Conservation (phyloP, 2,888 invertebrate genomes). For the Gymnosoma rotundatum region DNA sequence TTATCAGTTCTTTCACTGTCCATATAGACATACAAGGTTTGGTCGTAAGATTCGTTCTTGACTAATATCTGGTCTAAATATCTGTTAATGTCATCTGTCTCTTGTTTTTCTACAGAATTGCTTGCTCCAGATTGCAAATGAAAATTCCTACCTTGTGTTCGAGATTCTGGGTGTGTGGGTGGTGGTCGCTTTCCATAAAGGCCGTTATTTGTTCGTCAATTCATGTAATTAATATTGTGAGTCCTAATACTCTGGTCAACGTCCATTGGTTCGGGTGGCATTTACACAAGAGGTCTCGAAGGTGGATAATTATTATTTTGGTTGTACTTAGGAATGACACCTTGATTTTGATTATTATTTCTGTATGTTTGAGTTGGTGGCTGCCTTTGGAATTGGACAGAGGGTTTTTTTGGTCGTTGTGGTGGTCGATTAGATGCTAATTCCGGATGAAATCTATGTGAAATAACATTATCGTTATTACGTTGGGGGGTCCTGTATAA, state of each 20-base stretch:
- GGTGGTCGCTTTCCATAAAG: slow-evolving; percentile 12
- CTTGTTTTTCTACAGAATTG: not conserved
- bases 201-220: too few species aligned
- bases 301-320: slow-evolving; percentile 13
- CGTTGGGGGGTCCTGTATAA: too few species aligned
- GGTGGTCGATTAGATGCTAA: too few species aligned
- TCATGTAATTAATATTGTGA: slow-evolving; percentile 31
- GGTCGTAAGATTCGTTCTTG: not conserved
- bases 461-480: too few species aligned
- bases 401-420: too few species aligned
- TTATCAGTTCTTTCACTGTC: too few species aligned
- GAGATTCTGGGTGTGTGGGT: slow-evolving; percentile 1
- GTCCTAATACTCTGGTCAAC: slow-evolving; percentile 24
- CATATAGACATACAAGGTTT: too few species aligned
- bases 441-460: too few species aligned
- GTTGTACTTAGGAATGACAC: slow-evolving; percentile 4
- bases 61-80: not conserved
- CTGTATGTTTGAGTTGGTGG: too few species aligned
- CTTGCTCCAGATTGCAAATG: not conserved
- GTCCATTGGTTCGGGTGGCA: slow-evolving; percentile 48
- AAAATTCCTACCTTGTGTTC: slow-evolving; percentile 10
- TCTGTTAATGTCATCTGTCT: not conserved
- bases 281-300: slow-evolving; percentile 22
- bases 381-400: too few species aligned
- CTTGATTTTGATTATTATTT: slow-evolving; percentile 3